phyloP scores from a whole-genome alignment of 2,888 invertebrate species.

The Platycheirus rosarum region DNA sequence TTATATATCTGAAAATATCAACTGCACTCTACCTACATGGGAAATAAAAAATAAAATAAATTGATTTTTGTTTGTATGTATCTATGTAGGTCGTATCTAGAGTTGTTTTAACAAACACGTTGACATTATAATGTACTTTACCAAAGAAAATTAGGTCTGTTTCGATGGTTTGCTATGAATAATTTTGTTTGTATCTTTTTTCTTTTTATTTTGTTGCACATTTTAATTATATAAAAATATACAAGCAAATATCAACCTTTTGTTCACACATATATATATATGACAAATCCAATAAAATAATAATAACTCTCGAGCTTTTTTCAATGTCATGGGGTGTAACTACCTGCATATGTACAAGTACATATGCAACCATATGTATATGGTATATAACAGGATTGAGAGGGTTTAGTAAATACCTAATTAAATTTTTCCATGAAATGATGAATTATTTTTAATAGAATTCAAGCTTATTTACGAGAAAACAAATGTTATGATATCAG shows the following conservation, averaged over 20 bases:
- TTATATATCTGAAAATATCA: too few relatives aligned
- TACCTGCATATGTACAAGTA: neutral
- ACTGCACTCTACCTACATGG: too few relatives aligned
- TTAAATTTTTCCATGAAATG: constrained; percentile 26
- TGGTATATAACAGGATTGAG: too few relatives aligned
- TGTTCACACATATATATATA: neutral
- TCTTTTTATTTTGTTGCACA: neutral
- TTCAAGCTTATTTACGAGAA: constrained; percentile 17
- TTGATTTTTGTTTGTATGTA: neutral
- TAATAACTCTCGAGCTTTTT: neutral
- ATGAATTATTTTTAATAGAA: constrained; percentile 1
- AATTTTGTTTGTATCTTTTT: constrained; percentile 14
- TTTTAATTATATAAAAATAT: constrained; percentile 44
- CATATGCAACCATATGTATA: too few relatives aligned
- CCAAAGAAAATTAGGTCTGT: constrained; percentile 50
- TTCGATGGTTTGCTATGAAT: constrained; percentile 24
- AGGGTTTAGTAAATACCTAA: constrained; percentile 27
- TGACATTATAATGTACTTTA: constrained; percentile 49
- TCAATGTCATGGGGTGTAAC: constrained; percentile 3
- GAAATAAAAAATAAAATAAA: neutral
- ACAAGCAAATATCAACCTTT: constrained; percentile 33
- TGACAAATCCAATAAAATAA: constrained; percentile 11
- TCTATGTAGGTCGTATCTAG: constrained; percentile 29
- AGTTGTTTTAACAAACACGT: constrained; percentile 44
- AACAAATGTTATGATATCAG: constrained; percentile 13